Evolutionary conservation across 2,797 vertebrate genomes (phyloP).

Genomic region (Sebastes kiyomatsui): DNA sequence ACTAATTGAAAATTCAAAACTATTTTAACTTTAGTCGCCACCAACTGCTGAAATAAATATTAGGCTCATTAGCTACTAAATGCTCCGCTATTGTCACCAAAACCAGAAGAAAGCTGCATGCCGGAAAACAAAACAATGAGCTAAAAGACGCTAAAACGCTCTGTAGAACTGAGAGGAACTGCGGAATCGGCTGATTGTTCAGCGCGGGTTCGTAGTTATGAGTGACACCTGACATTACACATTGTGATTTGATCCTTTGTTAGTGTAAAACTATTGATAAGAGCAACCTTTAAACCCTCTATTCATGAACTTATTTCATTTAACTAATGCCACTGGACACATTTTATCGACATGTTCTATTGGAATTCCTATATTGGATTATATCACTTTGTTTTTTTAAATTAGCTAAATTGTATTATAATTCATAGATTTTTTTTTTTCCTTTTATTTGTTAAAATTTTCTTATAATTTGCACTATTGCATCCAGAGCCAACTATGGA

Average conservation of each 20-base stretch:
- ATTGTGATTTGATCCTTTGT: neutral
- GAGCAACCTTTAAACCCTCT: fast-evolving
- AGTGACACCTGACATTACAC: too few relatives aligned
- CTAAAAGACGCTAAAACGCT: too few relatives aligned
- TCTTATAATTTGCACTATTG: neutral
- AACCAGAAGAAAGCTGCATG: fast-evolving
- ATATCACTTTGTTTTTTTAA: neutral
- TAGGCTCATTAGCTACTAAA: neutral
- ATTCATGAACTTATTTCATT: neutral
- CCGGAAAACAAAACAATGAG: too few relatives aligned
- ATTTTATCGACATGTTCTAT: neutral
- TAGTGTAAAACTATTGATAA: neutral
- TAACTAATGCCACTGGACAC: neutral
- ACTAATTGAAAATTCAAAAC: fast-evolving
- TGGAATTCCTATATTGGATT: neutral
- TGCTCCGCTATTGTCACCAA: neutral
- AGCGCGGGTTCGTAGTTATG: fast-evolving
- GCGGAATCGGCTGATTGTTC: too few relatives aligned
- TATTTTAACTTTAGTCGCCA: neutral
- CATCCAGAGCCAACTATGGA: neutral
- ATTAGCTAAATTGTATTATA: neutral
- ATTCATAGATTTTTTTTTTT: neutral
- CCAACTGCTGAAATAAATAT: neutral
- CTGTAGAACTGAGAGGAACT: too few relatives aligned
- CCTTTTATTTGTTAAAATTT: neutral